Base-by-base conservation (phyloP, 2,888 invertebrate genomes). In the Xiphydria camelus region DNA sequence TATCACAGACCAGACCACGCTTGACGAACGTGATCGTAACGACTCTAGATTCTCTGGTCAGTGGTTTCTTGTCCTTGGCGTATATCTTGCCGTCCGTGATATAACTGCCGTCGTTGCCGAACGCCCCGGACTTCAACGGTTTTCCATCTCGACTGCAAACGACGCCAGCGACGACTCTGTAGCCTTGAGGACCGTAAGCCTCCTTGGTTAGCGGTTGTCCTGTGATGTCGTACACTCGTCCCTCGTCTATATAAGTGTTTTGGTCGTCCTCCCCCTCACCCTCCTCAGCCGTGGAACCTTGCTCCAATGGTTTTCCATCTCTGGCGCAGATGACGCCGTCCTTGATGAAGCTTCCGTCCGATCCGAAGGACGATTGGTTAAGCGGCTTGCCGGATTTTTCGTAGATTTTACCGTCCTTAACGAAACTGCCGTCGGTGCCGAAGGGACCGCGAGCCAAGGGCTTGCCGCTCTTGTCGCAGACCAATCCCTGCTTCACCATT, bases 1-100 rank as follows among this genome's bases (percentile, higher is more conserved):
- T 31, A 22, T 44, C 37, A 12, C 29, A 29, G 14, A 44, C 32
- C 6, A 44, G 22, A 17, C 43, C 43, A 2, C 36, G 36, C 3
- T 38, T 37, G 4, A 44, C 43, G 19, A 44, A 44, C 7, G 37
- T 44, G 38, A 70, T 73, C 42, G 73, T 73, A 1, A 68, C 64
- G 1, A 75, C 74, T 10, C 43, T 38, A 2, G 43, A 31, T 23
- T 44, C 26, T 31, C 37, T 44, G 17, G 31, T 44, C 12, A 44
- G 36, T 7, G 43, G 43, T 32, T 38, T 44, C 3, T 37, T 37
- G 18, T 44, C 43, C 7, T 22, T 15, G 12, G 36, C 43, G n/a
- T 25, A 20, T n/a, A 44, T 31, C 10, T 32, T 44, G 5, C 43
- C 43, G 4, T 18, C 22, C 3, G n/a, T 19, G 17, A 44, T 31